Evolutionary conservation across 1,140 invertebrate species (phyloP), one percentile per base, ranked within the genome.

Genomic region (Charaxes varanes): DNA sequence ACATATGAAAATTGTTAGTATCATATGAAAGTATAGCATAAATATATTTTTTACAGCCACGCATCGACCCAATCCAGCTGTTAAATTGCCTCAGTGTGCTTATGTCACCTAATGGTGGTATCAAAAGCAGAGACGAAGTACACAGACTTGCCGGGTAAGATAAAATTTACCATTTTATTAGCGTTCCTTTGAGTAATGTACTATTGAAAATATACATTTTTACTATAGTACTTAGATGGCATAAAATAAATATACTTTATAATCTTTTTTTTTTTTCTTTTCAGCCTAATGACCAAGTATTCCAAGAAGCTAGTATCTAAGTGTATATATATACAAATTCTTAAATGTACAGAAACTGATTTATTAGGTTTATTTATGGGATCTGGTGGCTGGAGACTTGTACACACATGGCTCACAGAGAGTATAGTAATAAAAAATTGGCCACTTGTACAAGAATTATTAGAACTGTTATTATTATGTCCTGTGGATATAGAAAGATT

Each of bases 291-390:
- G 95, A 93, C 93, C 13, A 96, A 97, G 77, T 97, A 94, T 87
- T 97, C 95, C 0, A 96, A 94, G 71, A 98, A 98, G 79, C 85
- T 98, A 34, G 96, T 98, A 17, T 97, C 95, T 55, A 96, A 96
- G 86, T 97, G 95, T 85, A 94, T 97, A 55, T 98, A 98, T 70
- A 91, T 97, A 46, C 94, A 97, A 79, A 97, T 98, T 59, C 84
- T 98, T 27, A 94, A 94, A 83, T 91, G 90, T 24, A 97, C 96
- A n/a, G 89, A 94, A 60, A 88, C 89, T 1, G 91, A 94, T 50
- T 86, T 97, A 38, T 85, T 97, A 16, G 92, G 92, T 35, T 88
- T 91, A 88, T 97, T 97, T 77, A 94, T 98, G 90, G 88, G 88
- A 28, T 91, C 90, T 40, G 95, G 94, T 52, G 96, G 96, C 15